Conservation (phyloP, 2,113 vertebrate species). For the Aptenodytes patagonicus region DNA sequence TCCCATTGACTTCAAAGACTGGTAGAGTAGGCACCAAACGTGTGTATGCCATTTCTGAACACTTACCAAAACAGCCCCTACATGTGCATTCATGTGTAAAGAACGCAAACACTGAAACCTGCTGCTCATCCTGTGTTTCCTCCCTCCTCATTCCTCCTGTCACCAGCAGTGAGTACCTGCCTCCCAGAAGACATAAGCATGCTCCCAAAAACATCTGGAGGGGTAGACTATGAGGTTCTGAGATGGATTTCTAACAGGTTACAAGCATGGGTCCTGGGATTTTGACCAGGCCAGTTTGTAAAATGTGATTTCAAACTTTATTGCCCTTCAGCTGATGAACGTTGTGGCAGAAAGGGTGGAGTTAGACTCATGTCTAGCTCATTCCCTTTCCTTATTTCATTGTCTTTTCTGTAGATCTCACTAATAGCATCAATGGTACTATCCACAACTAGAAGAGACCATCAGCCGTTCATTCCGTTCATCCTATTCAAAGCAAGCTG, state of each 20-base stretch:
- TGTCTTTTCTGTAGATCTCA: neutral
- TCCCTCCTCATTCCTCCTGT: neutral
- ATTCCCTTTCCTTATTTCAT: neutral
- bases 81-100: rapidly evolving
- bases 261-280: neutral
- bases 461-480: neutral
- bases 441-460: neutral
- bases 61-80: neutral
- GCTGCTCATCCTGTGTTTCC: neutral
- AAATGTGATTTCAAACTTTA: neutral
- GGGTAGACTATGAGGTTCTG: neutral
- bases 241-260: neutral
- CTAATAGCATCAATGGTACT: neutral
- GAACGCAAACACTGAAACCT: neutral
- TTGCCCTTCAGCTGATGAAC: neutral
- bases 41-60: neutral
- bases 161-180: neutral
- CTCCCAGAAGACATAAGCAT: rapidly evolving
- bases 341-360: neutral
- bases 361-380: neutral
- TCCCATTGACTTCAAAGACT: neutral
- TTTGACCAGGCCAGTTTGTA: neutral
- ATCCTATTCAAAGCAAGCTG: neutral
- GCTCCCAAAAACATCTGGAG: neutral
- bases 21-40: neutral